Percentiles rank a stretch among this genome's conserved stretches.
Evolutionary conservation across 2,113 vertebrate species (phyloP).

Genomic region (Hyla sarda): DNA sequence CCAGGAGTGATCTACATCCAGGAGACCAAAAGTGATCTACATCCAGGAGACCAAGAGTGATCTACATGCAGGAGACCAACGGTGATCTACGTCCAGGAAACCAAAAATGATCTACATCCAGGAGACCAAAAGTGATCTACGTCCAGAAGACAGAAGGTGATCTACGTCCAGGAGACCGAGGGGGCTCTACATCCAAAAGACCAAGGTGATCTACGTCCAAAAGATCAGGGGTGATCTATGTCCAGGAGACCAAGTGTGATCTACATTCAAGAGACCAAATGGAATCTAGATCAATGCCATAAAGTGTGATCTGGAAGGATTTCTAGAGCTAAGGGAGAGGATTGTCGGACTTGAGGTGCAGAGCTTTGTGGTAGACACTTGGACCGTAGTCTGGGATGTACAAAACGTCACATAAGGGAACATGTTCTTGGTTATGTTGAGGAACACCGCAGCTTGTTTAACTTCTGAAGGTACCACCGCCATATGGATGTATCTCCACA

Average conservation of each 20-base stretch:
- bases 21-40: no score
- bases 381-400: neutral
- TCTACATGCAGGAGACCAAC: no score
- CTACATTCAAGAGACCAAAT: neutral
- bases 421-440: slow-evolving; percentile 17
- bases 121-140: neutral
- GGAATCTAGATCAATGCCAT: no score
- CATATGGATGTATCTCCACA: neutral
- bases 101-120: no score
- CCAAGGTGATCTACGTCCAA: no score
- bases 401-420: neutral
- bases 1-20: no score
- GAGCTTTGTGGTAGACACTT: neutral
- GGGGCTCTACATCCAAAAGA: no score
- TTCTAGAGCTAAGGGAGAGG: neutral
- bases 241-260: neutral
- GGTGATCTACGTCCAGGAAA: no score
- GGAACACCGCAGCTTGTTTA: neutral
- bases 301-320: neutral
- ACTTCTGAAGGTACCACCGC: neutral
- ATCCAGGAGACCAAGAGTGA: no score
- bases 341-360: neutral
- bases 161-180: no score
- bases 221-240: no score
- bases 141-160: neutral